Evolutionary conservation across 2,888 invertebrate genomes (phyloP), one percentile per base, ranked within the genome.

Genomic region (Amiota communis): DNA sequence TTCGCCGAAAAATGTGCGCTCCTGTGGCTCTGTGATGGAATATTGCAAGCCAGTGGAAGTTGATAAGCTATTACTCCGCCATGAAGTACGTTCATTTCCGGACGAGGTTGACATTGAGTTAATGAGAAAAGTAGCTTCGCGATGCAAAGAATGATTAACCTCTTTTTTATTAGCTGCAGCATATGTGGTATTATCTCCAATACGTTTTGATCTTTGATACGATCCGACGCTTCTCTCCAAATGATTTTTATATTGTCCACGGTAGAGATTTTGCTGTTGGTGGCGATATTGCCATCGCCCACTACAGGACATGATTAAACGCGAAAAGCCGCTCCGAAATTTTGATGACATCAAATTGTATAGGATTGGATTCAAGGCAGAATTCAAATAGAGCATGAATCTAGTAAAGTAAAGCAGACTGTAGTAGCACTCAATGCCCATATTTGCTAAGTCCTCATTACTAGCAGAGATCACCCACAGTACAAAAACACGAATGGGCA

Each of bases 321-420:
- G 93, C 71, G 94, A 91, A 81, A 96, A 96, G 6, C 95, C 96
- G 70, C 94, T 93, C 10, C 97, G 92, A 90, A 97, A 97, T 88
- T 97, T 97, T 1, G 96, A 95, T 74, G 96, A 96, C 94, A 97
- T 96, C 72, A 97, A 92, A 88, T 97, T 97, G 90, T 97, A 97
- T 70, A 97, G 91, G 83, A 97, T 95, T 12, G 97, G 97, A 91
- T 97, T 97, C 72, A 97, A 93, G 12, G 97, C 97, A 67, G 97
- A 97, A 90, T 97, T 97, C 71, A 97, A 92, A 90, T 97, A 96
- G 79, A 96, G 91, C 95, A 97, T 95, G 72, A 96, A 93, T 79
- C 97, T 93, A 87, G 95, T 95, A 90, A 96, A 95, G 89, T 95
- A 96, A 76, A 97, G 91, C 75, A 97, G 91, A 88, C 94, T 94